Percentiles rank a stretch among this genome's conserved stretches.
Conservation (phyloP, 2,888 invertebrate species). For the Nomada goodeniana region DNA sequence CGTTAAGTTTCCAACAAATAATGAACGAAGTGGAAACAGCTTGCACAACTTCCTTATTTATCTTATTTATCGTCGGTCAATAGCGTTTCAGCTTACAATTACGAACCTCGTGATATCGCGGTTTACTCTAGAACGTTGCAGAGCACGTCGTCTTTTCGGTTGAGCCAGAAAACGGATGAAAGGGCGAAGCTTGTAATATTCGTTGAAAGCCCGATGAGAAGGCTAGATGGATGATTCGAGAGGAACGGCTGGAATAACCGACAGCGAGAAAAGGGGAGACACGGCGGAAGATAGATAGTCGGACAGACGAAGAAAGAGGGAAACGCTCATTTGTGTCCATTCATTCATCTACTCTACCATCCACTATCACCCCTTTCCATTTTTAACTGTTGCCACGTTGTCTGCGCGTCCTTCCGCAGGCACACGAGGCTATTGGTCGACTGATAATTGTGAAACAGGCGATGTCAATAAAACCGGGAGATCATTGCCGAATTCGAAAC, state of each 20-base stretch:
- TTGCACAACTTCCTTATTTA: background rate
- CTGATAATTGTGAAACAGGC: conserved; percentile 15
- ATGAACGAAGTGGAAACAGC: too few relatives aligned
- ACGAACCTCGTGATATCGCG: background rate
- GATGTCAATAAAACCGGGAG: conserved; percentile 21
- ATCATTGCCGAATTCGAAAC: background rate
- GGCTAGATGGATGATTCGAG: conserved; percentile 69
- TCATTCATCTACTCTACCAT: conserved; percentile 48
- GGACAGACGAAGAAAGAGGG: conserved; percentile 29
- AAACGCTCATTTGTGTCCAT: conserved; percentile 49
- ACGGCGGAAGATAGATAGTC: conserved; percentile 41
- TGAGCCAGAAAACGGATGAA: conserved; percentile 66
- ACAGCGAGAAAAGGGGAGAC: conserved; percentile 39
- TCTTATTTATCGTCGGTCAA: conserved; percentile 4
- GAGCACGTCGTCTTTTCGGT: conserved; percentile 44
- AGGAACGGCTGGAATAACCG: conserved; percentile 57
- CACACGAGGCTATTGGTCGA: conserved; percentile 1
- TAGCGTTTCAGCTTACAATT: background rate
- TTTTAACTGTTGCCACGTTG: conserved; percentile 25
- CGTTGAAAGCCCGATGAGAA: conserved; percentile 69
- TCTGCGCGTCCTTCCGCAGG: background rate
- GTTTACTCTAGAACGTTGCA: background rate
- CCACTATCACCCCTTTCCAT: conserved; percentile 13
- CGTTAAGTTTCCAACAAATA: background rate
- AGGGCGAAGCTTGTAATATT: conserved; percentile 72